phyloP scores from a whole-genome alignment of 2,113 vertebrate species.

The Pluvianellus socialis region DNA sequence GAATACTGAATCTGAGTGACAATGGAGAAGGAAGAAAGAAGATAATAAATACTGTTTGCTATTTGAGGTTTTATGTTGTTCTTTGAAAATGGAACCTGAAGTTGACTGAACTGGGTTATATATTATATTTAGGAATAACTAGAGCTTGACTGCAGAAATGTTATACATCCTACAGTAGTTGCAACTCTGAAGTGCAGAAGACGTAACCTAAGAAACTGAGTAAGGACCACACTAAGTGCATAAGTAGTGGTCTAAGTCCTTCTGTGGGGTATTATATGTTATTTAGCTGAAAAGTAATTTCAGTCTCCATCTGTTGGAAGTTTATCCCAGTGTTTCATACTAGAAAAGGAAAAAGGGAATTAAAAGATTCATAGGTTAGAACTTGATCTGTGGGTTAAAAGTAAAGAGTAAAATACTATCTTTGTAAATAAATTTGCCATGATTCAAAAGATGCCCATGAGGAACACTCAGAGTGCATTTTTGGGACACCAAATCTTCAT shows the following conservation, averaged over 20 bases:
- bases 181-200: neutral
- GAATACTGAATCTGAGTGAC: neutral
- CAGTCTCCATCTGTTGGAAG: neutral
- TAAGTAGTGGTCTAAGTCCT: neutral
- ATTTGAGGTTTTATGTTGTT: constrained; percentile 5
- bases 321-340: neutral
- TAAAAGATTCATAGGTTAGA: neutral
- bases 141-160: neutral
- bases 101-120: constrained; percentile 17
- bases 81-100: constrained; percentile 15
- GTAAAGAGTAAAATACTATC: neutral
- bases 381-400: neutral
- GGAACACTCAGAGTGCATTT: neutral
- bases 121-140: neutral
- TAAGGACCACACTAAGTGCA: neutral
- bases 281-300: neutral
- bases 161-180: neutral
- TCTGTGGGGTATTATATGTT: neutral
- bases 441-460: neutral
- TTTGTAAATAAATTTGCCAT: neutral
- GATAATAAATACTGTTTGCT: constrained; percentile 5
- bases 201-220: neutral
- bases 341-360: neutral
- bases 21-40: neutral
- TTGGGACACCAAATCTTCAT: neutral